A percentile compares a stretch with the other conserved stretches of the same genome.
These are phyloP conservation scores for Heliangelus exortis DNA, from an alignment of 2,797 vertebrate genomes.

Conservation along the genomic window DNA sequence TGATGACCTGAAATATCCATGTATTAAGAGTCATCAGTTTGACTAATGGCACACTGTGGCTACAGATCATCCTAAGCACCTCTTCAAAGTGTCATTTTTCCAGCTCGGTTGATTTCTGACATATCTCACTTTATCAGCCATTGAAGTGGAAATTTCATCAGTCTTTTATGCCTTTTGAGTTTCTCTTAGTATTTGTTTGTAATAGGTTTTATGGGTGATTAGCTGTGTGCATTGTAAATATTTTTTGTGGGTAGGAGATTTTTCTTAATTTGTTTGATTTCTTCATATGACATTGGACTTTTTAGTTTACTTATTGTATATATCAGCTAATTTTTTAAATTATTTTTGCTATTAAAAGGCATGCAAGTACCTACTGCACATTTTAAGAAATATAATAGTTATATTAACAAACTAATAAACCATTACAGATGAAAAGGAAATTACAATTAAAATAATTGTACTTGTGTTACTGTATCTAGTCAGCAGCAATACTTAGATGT, in stretches of 20 bases:
- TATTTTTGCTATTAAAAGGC: neutral
- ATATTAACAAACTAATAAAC: neutral
- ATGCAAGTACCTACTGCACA: neutral
- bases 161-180: constrained; percentile 73
- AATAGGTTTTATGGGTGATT: constrained; percentile 88
- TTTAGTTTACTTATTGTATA: neutral
- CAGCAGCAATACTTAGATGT: neutral
- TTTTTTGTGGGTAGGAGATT: constrained; percentile 31
- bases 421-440: constrained; percentile 10
- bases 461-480: neutral
- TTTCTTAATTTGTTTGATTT: constrained; percentile 69
- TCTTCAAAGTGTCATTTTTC: constrained; percentile 84
- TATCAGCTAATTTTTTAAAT: neutral
- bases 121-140: constrained; percentile 82
- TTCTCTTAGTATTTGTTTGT: constrained; percentile 87
- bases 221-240: constrained; percentile 78
- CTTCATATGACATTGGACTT: constrained; percentile 2
- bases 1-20: constrained; percentile 71
- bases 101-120: constrained; percentile 84
- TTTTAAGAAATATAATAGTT: constrained; percentile 5
- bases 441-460: neutral
- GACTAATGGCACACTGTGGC: constrained; percentile 74
- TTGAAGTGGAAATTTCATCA: constrained; percentile 83
- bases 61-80: constrained; percentile 81
- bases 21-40: constrained; percentile 76